Evolutionary conservation across 2,113 vertebrate species (phyloP).

Genomic region (Eudyptes chrysolophus): DNA sequence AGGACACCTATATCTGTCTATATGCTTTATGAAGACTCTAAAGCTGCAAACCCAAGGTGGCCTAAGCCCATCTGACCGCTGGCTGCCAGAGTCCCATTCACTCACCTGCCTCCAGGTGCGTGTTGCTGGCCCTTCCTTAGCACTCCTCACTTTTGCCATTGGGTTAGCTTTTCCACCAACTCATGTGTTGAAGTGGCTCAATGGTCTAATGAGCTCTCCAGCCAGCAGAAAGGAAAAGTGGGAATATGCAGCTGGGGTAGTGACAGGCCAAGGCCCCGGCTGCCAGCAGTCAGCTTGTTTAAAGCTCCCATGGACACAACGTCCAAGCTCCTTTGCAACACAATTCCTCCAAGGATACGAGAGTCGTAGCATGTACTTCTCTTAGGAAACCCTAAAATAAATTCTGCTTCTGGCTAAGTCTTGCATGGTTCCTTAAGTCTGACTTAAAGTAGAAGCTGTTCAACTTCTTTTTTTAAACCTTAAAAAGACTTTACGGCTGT

Average conservation of each 20-base stretch:
- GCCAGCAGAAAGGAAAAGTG: background rate
- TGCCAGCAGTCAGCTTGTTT: background rate
- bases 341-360: background rate
- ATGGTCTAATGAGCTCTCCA: background rate
- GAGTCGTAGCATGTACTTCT: background rate
- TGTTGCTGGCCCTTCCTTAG: background rate
- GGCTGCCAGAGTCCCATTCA: background rate
- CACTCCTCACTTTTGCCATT: background rate
- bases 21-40: background rate
- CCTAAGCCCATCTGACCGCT: background rate
- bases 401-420: background rate
- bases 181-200: fast-evolving
- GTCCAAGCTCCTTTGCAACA: background rate
- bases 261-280: background rate
- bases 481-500: background rate
- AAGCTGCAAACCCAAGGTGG: background rate
- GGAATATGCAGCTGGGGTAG: background rate
- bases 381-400: background rate
- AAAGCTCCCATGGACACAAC: background rate
- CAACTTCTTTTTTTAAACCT: background rate
- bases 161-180: background rate
- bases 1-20: background rate
- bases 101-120: fast-evolving
- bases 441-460: background rate
- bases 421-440: background rate